Percentiles rank a stretch among this genome's conserved stretches.
Conservation (phyloP, 1,140 invertebrate species). For the Thereuonema tuberculata region DNA sequence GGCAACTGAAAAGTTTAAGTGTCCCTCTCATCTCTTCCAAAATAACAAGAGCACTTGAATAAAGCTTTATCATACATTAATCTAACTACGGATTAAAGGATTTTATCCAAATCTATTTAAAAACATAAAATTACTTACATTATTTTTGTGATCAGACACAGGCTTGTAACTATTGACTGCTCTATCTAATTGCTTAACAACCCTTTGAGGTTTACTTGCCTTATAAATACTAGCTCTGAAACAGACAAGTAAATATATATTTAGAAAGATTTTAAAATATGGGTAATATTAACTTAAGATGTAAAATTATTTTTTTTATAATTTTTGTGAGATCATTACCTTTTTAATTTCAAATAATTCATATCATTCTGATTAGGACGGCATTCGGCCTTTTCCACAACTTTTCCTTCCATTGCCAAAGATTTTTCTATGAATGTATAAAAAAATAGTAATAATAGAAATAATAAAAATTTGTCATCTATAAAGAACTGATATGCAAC, state of each 20-base stretch:
- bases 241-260: not conserved
- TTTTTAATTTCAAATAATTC: slow-evolving; percentile 78
- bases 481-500: too few relatives aligned
- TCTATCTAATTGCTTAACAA: slow-evolving; percentile 59
- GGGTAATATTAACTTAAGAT: not conserved
- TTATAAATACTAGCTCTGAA: slow-evolving; percentile 17
- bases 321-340: too few relatives aligned
- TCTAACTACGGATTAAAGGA: too few relatives aligned
- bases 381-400: slow-evolving; percentile 88
- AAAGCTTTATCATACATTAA: too few relatives aligned
- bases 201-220: slow-evolving; percentile 18
- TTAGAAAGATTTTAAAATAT: too few relatives aligned
- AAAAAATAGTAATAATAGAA: not conserved
- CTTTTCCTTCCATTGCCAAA: slow-evolving; percentile 76
- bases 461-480: not conserved
- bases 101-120: too few relatives aligned
- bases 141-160: slow-evolving; percentile 75
- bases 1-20: too few relatives aligned
- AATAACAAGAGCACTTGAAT: not conserved
- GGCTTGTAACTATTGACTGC: slow-evolving; percentile 76
- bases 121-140: slow-evolving; percentile 45
- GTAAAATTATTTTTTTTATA: not conserved
- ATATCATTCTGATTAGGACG: slow-evolving; percentile 63
- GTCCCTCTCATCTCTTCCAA: not conserved
- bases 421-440: slow-evolving; percentile 44